phyloP scores from a whole-genome alignment of 2,797 vertebrate species.

The Malacoraja senta region DNA sequence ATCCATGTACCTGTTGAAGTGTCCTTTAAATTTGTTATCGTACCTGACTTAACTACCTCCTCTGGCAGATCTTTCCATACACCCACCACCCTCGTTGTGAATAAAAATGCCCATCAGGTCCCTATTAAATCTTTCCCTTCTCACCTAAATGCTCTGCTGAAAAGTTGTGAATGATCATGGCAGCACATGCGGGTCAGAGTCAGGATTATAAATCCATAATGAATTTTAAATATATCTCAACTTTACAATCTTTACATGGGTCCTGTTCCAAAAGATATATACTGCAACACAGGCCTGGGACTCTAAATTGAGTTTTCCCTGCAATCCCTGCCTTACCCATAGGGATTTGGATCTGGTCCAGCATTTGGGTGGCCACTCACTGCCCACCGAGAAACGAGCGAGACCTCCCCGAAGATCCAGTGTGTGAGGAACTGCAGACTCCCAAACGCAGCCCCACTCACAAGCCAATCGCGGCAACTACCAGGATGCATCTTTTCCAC shows the following conservation, averaged over 20 bases:
- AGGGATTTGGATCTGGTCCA: constrained; percentile 61
- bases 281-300: background rate
- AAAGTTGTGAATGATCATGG: background rate
- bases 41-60: no score
- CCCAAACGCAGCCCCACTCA: constrained; percentile 55
- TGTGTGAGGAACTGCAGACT: constrained; percentile 56
- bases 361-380: constrained; percentile 58
- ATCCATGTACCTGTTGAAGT: no score
- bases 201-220: background rate
- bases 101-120: no score
- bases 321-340: constrained; percentile 52
- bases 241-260: background rate
- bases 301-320: background rate
- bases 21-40: no score
- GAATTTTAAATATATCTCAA: background rate
- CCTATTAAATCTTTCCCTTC: no score
- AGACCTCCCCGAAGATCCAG: constrained; percentile 64
- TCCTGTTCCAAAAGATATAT: background rate
- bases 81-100: no score
- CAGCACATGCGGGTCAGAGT: background rate
- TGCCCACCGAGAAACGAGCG: constrained; percentile 59
- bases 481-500: constrained; percentile 25
- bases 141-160: no score
- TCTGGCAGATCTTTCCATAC: no score
- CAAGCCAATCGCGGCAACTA: constrained; percentile 44